These are phyloP conservation scores for Phorcus lineatus DNA, from an alignment of 2,888 invertebrate genomes.

Conservation along the genomic window DNA sequence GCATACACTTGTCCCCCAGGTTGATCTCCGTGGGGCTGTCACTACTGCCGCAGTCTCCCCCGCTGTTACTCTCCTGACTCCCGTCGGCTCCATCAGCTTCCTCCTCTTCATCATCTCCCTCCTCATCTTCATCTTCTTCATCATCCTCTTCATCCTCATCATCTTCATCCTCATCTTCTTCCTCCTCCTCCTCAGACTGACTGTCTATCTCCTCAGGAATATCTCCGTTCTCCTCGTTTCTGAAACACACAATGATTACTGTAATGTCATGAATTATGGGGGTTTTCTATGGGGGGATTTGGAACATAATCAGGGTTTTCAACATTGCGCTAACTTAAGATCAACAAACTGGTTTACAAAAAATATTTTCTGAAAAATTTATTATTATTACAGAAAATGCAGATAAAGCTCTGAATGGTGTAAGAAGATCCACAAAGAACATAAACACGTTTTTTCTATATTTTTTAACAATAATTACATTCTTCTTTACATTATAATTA, in stretches of 20 bases:
- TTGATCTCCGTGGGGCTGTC: neutral
- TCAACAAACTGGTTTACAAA: too few relatives aligned
- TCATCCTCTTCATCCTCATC: constrained; percentile 46
- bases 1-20: neutral
- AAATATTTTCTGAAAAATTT: too few relatives aligned
- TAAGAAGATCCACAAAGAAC: too few relatives aligned
- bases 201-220: constrained; percentile 59
- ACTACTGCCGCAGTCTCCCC: constrained; percentile 40
- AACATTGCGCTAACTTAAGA: too few relatives aligned
- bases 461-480: too few relatives aligned
- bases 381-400: too few relatives aligned
- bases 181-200: constrained; percentile 44
- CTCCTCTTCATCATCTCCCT: constrained; percentile 61
- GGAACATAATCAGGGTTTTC: too few relatives aligned
- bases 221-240: constrained; percentile 59
- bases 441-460: too few relatives aligned
- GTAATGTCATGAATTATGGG: neutral
- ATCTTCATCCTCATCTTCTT: constrained; percentile 42
- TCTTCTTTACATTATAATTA: too few relatives aligned
- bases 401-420: too few relatives aligned
- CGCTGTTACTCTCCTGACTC: constrained; percentile 38
- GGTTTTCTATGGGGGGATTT: too few relatives aligned
- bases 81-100: constrained; percentile 53
- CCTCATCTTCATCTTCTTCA: constrained; percentile 53
- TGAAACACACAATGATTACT: constrained; percentile 12